These are phyloP conservation scores for Mystacornis crossleyi DNA, from an alignment of 2,113 vertebrate genomes.

Conservation along the genomic window DNA sequence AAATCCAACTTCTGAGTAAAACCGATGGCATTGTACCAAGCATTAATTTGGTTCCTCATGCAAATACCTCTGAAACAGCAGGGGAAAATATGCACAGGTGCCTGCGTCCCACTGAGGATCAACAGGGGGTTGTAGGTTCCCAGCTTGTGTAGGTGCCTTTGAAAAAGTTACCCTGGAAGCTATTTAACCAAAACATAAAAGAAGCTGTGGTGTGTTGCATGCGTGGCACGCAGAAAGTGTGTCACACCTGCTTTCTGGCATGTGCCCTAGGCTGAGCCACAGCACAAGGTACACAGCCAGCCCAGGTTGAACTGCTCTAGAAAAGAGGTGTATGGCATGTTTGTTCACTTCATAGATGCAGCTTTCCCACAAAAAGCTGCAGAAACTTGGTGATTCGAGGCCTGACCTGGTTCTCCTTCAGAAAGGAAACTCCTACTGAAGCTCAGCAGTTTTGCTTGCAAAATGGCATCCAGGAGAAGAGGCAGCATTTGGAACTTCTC, in stretches of 20 bases:
- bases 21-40: rapidly evolving
- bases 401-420: neutral
- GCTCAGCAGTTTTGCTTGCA: neutral
- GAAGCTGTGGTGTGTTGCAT: neutral
- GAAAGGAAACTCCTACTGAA: neutral
- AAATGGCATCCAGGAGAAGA: neutral
- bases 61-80: neutral
- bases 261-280: neutral
- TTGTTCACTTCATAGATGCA: neutral
- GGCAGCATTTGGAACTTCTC: neutral
- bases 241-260: constrained; percentile 45
- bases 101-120: neutral
- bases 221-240: neutral
- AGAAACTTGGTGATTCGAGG: neutral
- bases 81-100: neutral
- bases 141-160: neutral
- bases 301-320: neutral
- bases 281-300: neutral
- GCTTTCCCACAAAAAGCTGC: neutral
- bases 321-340: neutral
- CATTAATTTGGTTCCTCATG: neutral
- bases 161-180: constrained; percentile 4
- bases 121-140: neutral
- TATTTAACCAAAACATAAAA: constrained; percentile 28
- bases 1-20: neutral